Base-by-base conservation (phyloP, 2,113 vertebrate genomes). In the Sturnira hondurensis region DNA sequence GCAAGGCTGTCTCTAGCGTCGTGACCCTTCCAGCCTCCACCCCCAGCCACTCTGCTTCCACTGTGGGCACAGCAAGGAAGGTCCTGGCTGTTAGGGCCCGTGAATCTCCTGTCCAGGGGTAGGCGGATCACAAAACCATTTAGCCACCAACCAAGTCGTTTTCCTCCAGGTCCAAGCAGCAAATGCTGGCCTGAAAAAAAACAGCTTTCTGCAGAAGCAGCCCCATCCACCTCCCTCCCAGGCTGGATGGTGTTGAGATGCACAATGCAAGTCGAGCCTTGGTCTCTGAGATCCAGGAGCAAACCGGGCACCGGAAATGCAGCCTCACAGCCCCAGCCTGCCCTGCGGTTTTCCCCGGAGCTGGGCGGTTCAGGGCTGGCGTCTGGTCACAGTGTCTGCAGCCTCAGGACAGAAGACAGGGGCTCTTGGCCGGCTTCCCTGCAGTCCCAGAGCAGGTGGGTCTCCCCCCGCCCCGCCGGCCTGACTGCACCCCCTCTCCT, bases 81-180 rank as follows among this genome's bases (percentile, higher is more conserved):
- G 85, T 38, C 17, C 97, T 98, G 91, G 98, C 98, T 38, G 98
- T 99, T 9, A 98, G 98, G 92, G 98, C 97, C 17, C 98, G 99
- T 24, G 96, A 85, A 38, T 97, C 98, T 38, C 98, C 98, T 6
- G 95, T 96, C 45, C 98, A 98, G 1, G 97, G 97, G 91, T 99
- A 99, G 4, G 98, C 95, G 80, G 97, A 93, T 90, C 95, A 89
- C 0, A 16, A 87, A 6, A 41, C 89, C 83, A 98, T 99, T 5
- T 98, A 99, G 14, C 50, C 38, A 73, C 22, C 17, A 12, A 22
- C 9, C 9, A 52, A 14, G 10, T 76, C n/a, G 14, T 10, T 61
- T 68, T 45, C 28, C 11, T 80, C 71, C 33, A 19, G 38, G 19
- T 20, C n/a, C 43, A 33, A 61, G 52, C 58, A 22, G 63, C 45